Conservation (phyloP, 2,888 invertebrate species). For the Ennomos quercinarius region DNA sequence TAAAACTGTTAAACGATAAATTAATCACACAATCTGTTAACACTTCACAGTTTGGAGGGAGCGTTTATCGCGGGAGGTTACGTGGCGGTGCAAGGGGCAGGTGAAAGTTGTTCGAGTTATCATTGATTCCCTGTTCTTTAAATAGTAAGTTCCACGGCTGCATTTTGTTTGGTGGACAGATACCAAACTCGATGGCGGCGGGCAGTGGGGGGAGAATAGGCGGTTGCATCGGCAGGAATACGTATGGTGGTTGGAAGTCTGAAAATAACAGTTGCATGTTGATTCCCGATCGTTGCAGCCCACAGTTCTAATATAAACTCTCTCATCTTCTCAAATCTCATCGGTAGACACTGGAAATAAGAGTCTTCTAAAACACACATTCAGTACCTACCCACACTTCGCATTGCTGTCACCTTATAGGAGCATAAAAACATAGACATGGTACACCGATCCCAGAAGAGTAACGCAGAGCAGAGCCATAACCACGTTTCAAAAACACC, state of each 20-base stretch:
- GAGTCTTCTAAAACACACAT: too few species aligned
- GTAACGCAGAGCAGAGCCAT: too few species aligned
- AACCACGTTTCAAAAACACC: too few species aligned
- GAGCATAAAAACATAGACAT: too few species aligned
- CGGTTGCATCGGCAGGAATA: constrained; percentile 1
- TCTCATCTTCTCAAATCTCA: too few species aligned
- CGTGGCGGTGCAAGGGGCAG: too few species aligned
- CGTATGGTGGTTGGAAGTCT: constrained; percentile 23
- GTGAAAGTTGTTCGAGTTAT: background rate
- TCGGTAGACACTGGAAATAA: too few species aligned
- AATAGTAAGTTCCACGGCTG: constrained; percentile 19
- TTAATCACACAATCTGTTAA: background rate
- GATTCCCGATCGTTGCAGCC: background rate
- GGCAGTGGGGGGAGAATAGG: constrained; percentile 2
- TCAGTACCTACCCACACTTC: too few species aligned
- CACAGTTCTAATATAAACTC: too few species aligned
- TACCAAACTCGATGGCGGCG: constrained; percentile 9
- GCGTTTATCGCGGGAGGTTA: too few species aligned
- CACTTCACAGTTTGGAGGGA: background rate
- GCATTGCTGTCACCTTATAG: too few species aligned
- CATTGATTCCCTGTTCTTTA: constrained; percentile 3
- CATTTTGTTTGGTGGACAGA: constrained; percentile 12
- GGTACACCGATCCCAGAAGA: too few species aligned
- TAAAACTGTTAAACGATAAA: constrained; percentile 4
- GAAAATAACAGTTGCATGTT: background rate